Conservation (phyloP, 2,888 invertebrate genomes). For the Eupithecia subfuscata region DNA sequence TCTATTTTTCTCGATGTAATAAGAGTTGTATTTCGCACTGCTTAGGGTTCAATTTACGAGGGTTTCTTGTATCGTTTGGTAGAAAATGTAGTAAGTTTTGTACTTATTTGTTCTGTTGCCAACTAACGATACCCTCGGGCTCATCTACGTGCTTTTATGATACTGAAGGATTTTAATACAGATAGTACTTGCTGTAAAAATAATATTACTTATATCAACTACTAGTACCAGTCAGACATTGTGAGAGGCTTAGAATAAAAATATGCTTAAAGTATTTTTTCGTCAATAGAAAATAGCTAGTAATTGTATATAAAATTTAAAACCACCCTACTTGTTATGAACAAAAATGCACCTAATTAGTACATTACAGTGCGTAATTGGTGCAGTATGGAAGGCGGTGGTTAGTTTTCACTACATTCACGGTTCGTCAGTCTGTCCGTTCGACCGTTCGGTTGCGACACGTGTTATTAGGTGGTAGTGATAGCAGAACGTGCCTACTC, state of each 20-base stretch:
- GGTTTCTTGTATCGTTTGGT: neutral
- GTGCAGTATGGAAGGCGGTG: slow-evolving; percentile 24
- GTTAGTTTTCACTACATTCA: slow-evolving; percentile 54
- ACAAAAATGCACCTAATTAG: neutral
- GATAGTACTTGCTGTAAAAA: neutral
- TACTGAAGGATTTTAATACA: neutral
- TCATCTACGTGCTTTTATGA: neutral
- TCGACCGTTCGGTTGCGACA: slow-evolving; percentile 53
- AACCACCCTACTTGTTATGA: too few species aligned
- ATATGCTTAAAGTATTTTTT: neutral
- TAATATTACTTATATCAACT: neutral
- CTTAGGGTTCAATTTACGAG: neutral
- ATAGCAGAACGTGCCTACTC: slow-evolving; percentile 36
- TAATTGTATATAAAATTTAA: too few species aligned
- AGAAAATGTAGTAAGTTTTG: neutral
- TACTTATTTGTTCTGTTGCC: slow-evolving; percentile 4
- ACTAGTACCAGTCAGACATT: neutral
- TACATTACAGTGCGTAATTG: neutral
- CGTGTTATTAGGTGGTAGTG: slow-evolving; percentile 50
- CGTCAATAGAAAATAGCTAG: neutral
- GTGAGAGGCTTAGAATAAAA: neutral
- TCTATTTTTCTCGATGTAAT: neutral
- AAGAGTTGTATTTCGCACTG: neutral
- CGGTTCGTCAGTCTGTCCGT: slow-evolving; percentile 49
- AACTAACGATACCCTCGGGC: slow-evolving; percentile 5